These are phyloP conservation scores for Neoarius graeffei DNA, from an alignment of 2,113 vertebrate genomes.

Conservation along the genomic window DNA sequence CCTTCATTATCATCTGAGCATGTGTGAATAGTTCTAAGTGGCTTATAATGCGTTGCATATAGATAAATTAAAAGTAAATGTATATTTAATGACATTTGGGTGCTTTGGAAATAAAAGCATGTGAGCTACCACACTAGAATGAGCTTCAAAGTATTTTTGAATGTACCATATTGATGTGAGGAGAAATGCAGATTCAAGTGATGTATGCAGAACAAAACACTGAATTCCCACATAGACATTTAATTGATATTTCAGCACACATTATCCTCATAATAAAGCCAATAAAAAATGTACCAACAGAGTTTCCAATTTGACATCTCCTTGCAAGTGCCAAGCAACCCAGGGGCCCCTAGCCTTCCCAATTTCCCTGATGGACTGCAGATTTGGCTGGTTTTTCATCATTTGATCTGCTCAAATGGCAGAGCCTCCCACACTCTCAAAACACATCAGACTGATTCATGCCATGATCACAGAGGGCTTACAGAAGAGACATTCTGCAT, in stretches of 20 bases:
- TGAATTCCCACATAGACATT: constrained; percentile 29
- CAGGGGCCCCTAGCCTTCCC: constrained; percentile 37
- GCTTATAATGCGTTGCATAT: constrained; percentile 25
- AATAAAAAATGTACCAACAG: constrained; percentile 36
- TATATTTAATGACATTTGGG: constrained; percentile 32
- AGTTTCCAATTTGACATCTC: constrained; percentile 43
- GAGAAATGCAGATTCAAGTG: not conserved
- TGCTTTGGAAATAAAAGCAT: constrained; percentile 26
- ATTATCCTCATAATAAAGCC: constrained; percentile 30
- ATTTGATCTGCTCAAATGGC: constrained; percentile 50
- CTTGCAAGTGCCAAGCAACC: constrained; percentile 35
- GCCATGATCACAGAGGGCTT: constrained; percentile 36
- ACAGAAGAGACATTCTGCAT: constrained; percentile 27
- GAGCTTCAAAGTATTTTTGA: constrained; percentile 24
- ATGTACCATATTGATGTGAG: not conserved
- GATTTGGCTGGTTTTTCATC: constrained; percentile 49
- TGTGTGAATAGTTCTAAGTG: constrained; percentile 33
- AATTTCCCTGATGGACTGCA: constrained; percentile 43
- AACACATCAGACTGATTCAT: constrained; percentile 45
- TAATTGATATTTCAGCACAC: constrained; percentile 47
- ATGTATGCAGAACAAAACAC: not conserved
- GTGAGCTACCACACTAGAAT: constrained; percentile 27
- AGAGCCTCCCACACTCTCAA: constrained; percentile 42
- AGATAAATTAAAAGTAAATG: constrained; percentile 30
- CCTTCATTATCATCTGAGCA: constrained; percentile 31